Evolutionary conservation across 2,113 vertebrate species (phyloP), one percentile per base, ranked within the genome.

Genomic region (Lophura nycthemera): DNA sequence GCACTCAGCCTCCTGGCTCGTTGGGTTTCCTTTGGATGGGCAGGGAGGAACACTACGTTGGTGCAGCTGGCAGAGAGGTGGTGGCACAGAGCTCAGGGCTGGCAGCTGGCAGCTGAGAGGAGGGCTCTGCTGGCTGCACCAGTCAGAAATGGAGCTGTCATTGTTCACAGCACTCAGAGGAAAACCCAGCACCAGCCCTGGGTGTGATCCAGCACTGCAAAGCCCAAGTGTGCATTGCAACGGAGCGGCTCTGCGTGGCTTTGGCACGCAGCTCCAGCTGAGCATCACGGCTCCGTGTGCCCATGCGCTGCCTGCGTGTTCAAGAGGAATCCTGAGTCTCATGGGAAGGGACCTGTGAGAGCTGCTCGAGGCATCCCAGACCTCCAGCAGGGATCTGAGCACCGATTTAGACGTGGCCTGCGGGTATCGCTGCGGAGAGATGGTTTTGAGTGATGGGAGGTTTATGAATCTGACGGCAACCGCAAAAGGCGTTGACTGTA

Each of bases 271-370:
- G 76, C 67, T 5, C n/a, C 21, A 29, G 19, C 8, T 16, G 43
- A 66, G 25, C 25, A 5, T 11, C 4, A 3, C 30, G 34, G 7
- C 43, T 32, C 4, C 13, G 52, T 29, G 30, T 43, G 36, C 27
- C 13, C 32, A 13, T 60, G 60, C 0, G 3, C 60, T 59, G 38
- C 16, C 61, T 1, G 0, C 13, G 4, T 32, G 50, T 50, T 43
- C 74, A 36, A 60, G 30, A 50, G 54, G 61, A 27, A n/a, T 52
- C 30, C 32, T 64, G 69, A 43, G 60, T 13, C 10, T 3, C 2
- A 0, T 40, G 29, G 40, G 42, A 48, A 66, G 24, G 42, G 50
- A 34, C 30, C 14, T 7, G 11, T 5, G 36, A 19, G 74, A n/a
- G 6, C 40, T 36, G 5, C 29, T 48, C 15, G 27, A 40, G 36